Percentiles rank a stretch among this genome's conserved stretches.
Conservation (phyloP, 2,888 invertebrate species). For the Lasius fuliginosus region DNA sequence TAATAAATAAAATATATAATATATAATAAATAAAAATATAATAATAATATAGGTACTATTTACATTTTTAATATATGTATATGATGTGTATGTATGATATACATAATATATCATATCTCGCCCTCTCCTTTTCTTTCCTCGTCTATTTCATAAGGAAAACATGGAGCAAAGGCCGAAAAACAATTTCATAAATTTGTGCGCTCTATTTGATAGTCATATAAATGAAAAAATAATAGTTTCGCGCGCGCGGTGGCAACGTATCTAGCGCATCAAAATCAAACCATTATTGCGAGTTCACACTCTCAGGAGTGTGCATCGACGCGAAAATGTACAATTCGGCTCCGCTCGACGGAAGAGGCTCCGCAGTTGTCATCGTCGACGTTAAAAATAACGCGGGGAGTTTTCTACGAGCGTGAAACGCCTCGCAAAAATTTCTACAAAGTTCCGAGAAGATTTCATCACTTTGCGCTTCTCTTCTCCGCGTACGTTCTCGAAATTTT, state of each 20-base stretch:
- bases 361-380: slow-evolving; percentile 22
- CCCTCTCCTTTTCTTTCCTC: background rate
- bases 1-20: background rate
- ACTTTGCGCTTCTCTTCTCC: background rate
- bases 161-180: background rate
- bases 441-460: background rate
- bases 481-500: background rate
- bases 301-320: slow-evolving; percentile 37
- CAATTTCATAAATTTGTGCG: slow-evolving; percentile 8
- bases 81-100: background rate
- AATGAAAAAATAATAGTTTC: slow-evolving; percentile 31
- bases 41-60: background rate
- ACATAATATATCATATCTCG: background rate
- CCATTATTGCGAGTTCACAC: slow-evolving; percentile 44
- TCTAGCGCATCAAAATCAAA: slow-evolving; percentile 46
- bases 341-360: slow-evolving; percentile 28
- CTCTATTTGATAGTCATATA: background rate
- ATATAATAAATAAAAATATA: background rate
- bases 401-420: slow-evolving; percentile 10
- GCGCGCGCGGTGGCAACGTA: slow-evolving; percentile 16
- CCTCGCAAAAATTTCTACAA: slow-evolving; percentile 1
- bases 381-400: slow-evolving; percentile 32
- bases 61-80: background rate
- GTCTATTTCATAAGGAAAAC: background rate
- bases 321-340: slow-evolving; percentile 50